Evolutionary conservation across 2,113 vertebrate genomes (phyloP), one percentile per base, ranked within the genome.

Genomic region (Otus sunia): DNA sequence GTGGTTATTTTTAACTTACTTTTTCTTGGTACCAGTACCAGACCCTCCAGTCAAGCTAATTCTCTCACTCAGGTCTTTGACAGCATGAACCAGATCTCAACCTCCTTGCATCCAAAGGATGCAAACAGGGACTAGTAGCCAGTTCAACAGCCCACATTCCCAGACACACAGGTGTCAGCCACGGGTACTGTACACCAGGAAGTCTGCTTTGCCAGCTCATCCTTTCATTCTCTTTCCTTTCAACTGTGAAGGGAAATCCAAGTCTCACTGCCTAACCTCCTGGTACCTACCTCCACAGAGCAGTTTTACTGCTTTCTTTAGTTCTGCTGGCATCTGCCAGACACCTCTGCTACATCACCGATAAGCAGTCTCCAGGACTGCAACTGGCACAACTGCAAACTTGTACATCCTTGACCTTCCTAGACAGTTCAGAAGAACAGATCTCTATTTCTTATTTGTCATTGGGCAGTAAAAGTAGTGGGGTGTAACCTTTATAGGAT

Each of bases 151-250:
- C 19, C 32, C 62, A 43, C 41, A 36, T 37, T 45, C 14, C 12
- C 60, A 88, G 53, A 53, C 15, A 18, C 0, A 0, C 20, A 45
- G 5, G 7, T 39, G 21, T 43, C 36, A 79, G 66, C n/a, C 1
- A 1, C 1, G 1, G 20, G 5, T 0, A 1, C 15, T 43, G 8
- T 58, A 34, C 32, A 68, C 11, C 26, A 34, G 37, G 17, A 92
- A 41, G 3, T 37, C 39, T 79, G 75, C 12, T 88, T 26, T 58
- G 11, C 41, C 58, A 55, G 41, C 4, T 85, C 11, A 2, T 78
- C 47, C 37, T 66, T 74, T 81, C 50, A 30, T 37, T 19, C 16
- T 53, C 43, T 82, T 56, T 69, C 25, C 53, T 71, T 88, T 50
- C 58, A 60, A 37, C 53, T 76, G 50, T 39, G 34, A 43, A 91